A percentile compares a stretch with the other conserved stretches of the same genome.
These are phyloP conservation scores for Chionoecetes opilio DNA, from an alignment of 1,140 invertebrate species.

Conservation along the genomic window DNA sequence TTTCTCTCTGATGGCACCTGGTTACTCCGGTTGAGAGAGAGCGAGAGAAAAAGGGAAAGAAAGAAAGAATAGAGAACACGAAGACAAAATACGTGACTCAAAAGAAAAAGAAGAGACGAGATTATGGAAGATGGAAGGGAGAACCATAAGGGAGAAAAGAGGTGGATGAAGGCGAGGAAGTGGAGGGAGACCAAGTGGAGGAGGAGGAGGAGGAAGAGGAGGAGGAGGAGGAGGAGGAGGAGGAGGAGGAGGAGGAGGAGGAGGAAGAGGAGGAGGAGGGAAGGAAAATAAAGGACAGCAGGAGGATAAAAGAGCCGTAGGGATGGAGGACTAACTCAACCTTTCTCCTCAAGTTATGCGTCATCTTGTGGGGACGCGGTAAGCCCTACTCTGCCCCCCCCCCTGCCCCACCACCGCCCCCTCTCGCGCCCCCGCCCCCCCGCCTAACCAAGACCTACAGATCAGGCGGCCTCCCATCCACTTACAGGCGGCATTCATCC, in stretches of 20 bases:
- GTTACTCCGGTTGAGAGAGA: neutral
- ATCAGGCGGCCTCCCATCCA: constrained; percentile 33
- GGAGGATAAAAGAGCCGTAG: neutral
- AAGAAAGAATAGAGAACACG: neutral
- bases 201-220: neutral
- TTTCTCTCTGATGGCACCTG: neutral
- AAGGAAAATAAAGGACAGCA: neutral
- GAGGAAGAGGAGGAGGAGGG: constrained; percentile 9
- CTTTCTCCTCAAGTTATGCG: constrained; percentile 23
- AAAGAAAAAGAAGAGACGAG: neutral
- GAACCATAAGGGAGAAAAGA: constrained; percentile 16
- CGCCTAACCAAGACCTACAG: neutral
- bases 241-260: constrained; percentile 46
- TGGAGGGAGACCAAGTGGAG: constrained; percentile 37
- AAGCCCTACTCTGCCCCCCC: neutral
- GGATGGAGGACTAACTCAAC: neutral
- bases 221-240: neutral
- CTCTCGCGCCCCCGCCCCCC: neutral
- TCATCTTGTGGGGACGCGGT: neutral
- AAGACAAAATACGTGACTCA: too few relatives aligned
- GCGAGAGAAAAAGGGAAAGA: neutral
- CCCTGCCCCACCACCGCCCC: neutral
- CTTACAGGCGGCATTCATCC: constrained; percentile 66
- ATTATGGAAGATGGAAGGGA: constrained; percentile 18
- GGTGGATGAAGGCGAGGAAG: constrained; percentile 24